Evolutionary conservation across 2,888 invertebrate species (phyloP).

Genomic region (Aphrophora alni): DNA sequence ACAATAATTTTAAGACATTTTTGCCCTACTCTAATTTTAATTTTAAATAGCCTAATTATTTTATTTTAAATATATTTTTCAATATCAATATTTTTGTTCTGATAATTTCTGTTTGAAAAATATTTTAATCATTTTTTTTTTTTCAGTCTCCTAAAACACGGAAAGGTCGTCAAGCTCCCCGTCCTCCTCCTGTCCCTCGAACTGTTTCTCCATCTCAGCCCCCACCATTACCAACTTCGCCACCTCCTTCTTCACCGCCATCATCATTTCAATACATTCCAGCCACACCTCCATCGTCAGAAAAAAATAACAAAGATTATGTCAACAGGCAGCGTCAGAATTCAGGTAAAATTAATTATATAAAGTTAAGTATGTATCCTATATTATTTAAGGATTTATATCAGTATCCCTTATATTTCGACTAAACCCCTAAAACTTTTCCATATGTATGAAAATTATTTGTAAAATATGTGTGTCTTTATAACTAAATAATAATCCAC

Average conservation of each 20-base stretch:
- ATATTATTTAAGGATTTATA: too few relatives aligned
- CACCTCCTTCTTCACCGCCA: constrained; percentile 24
- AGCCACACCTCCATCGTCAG: background rate
- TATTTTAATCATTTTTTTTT: constrained; percentile 23
- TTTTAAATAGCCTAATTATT: too few relatives aligned
- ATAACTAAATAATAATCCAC: too few relatives aligned
- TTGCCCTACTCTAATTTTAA: too few relatives aligned
- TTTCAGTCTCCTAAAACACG: constrained; percentile 47
- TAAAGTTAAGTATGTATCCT: too few relatives aligned
- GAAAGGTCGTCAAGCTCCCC: constrained; percentile 55
- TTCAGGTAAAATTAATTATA: constrained; percentile 14
- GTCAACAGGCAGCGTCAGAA: constrained; percentile 35
- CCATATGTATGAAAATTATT: too few relatives aligned
- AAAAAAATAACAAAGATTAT: constrained; percentile 36
- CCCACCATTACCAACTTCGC: constrained; percentile 13
- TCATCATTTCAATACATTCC: constrained; percentile 16
- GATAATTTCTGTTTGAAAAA: background rate
- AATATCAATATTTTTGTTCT: too few relatives aligned
- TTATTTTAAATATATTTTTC: too few relatives aligned
- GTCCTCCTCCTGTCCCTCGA: constrained; percentile 53
- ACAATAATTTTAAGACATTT: too few relatives aligned
- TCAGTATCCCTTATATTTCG: too few relatives aligned
- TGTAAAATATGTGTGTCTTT: too few relatives aligned
- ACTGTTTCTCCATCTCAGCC: constrained; percentile 21
- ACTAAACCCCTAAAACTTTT: too few relatives aligned